A percentile compares a stretch with the other conserved stretches of the same genome.
phyloP scores from a whole-genome alignment of 2,113 vertebrate genomes.

The Semnopithecus entellus region DNA sequence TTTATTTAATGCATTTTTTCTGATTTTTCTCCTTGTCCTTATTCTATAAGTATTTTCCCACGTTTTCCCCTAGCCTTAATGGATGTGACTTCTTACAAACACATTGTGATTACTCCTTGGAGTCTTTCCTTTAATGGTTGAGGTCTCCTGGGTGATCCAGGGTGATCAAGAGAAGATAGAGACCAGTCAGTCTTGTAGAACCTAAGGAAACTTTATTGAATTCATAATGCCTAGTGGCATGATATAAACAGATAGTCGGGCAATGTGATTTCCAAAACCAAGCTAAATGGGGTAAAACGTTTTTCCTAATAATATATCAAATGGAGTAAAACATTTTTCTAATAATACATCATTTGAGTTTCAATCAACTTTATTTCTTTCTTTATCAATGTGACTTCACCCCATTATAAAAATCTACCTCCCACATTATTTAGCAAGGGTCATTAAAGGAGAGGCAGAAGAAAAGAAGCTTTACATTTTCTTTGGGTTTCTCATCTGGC shows the following conservation, averaged over 20 bases:
- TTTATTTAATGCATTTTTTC: neutral
- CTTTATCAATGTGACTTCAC: neutral
- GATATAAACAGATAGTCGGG: neutral
- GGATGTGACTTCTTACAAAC: neutral
- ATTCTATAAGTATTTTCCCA: neutral
- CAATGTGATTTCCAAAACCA: neutral
- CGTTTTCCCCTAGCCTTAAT: neutral
- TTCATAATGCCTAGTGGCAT: neutral
- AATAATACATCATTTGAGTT: neutral
- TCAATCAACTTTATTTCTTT: neutral
- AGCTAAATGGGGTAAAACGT: neutral
- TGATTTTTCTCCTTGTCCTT: neutral
- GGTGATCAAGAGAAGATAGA: neutral
- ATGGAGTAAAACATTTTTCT: neutral
- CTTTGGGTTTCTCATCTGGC: neutral
- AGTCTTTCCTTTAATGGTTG: neutral
- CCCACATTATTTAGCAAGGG: neutral
- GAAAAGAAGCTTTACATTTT: neutral
- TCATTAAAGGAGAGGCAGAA: neutral
- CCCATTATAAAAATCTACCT: neutral
- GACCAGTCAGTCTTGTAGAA: neutral
- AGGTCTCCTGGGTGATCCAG: neutral
- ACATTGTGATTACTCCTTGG: neutral
- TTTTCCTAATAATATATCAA: neutral
- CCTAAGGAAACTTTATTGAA: neutral